Evolutionary conservation across 2,888 invertebrate species (phyloP), one percentile per base, ranked within the genome.

Genomic region (Tryphoninae sp.): DNA sequence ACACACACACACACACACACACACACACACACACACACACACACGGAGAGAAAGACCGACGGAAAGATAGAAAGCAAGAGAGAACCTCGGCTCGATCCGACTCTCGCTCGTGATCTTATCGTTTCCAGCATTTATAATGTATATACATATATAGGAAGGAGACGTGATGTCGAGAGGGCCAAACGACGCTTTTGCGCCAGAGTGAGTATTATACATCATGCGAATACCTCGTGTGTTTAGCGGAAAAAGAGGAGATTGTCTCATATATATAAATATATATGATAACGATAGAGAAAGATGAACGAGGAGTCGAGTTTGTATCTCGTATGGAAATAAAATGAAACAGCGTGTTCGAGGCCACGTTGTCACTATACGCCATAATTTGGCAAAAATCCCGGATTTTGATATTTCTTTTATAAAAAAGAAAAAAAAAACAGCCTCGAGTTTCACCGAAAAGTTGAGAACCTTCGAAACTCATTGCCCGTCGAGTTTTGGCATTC

Each of bases 401-500:
- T 68, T 42, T 19, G 2, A 42, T 19, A 40, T 65, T 33, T 64
- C 51, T 26, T 9, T 33, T 33, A 6, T 6, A 33, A 4, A 33
- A 13, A n/a, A 16, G 16, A 3, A 1, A 19, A 19, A 19, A 19
- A 19, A 19, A 19, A 19, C 19, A 19, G 1, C 13, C 23, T 49
- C 13, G 1, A 23, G 6, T n/a, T 53, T 53, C 51, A n/a, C 4
- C 7, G 22, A 42, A 26, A 68, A 78, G 81, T 85, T 85, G 89
- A 88, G 89, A 87, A 82, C 85, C 86, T 53, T 84, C 84, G 84
- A 82, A 84, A 82, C 86, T 89, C 89, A 89, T 89, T 88, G 88
- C 87, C 87, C 84, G 86, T 76, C 49, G 84, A 87, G 84, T 88
- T 88, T 89, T 87, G 89, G 88, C 89, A 87, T 86, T 85, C 86